Base-by-base conservation (phyloP, 2,113 vertebrate species). In the Labrus mixtus region DNA sequence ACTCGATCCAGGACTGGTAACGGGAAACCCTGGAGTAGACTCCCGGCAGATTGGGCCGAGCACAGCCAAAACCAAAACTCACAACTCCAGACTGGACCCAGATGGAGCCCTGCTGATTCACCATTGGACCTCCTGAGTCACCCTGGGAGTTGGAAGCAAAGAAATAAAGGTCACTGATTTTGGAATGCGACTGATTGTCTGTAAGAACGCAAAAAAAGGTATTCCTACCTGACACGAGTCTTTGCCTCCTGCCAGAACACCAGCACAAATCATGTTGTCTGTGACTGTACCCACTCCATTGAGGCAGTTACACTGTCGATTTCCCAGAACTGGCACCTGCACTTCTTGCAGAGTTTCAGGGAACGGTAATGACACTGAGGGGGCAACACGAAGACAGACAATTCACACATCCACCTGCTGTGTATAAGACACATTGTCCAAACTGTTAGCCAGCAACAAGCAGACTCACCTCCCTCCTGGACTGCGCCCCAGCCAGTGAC, bases 1-100 rank as follows among this genome's bases (percentile, higher is more conserved):
- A 69, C 22, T 25, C 81, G 79, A 97, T 96, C 96, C 96, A 96
- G 23, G 93, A 48, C 46, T 48, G 46, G 78, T 94, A 96, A 65
- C 91, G 75, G 58, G 94, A 95, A 76, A 97, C 94, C 87, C 91
- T 90, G 70, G 95, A 81, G 51, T 96, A 96, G 60, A 97, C 95
- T 64, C 96, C 96, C n/a, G 96, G 96, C 53, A 93, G 93, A 65
- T 94, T 94, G 57, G 94, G 94, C 71, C 23, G 93, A 70, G 91
- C 95, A 87, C 96, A 96, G 68, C 96, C 93, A 1, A 89, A 77
- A 69, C 95, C 96, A 94, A 95, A 97, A 90, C 95, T 97, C 46
- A 97, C 95, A 60, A 96, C 91, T 79, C 96, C 96, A 78, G 91
- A 93, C 68, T 96, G 95, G 79, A 96, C 89, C 96, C 96, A 97